Evolutionary conservation across 2,113 vertebrate species (phyloP).

Genomic region (Cnemophilus loriae): DNA sequence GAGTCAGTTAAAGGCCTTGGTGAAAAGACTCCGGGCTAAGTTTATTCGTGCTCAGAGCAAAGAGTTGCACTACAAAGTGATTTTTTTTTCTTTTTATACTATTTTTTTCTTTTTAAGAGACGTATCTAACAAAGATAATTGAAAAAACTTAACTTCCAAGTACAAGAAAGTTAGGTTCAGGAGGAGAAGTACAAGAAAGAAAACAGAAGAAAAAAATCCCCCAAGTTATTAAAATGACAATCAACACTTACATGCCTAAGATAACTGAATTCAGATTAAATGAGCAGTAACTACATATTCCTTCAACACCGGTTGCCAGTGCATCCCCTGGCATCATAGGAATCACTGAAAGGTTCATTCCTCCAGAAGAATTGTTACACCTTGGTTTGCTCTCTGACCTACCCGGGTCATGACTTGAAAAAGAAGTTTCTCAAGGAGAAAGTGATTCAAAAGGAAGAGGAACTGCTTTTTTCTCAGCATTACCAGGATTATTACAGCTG

Average conservation of each 20-base stretch:
- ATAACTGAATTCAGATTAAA: background rate
- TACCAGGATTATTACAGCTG: background rate
- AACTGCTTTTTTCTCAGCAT: background rate
- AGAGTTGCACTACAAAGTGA: background rate
- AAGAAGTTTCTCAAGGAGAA: background rate
- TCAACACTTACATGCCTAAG: background rate
- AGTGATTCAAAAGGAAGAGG: background rate
- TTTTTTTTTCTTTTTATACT: background rate
- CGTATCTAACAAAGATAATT: background rate
- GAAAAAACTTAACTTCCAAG: background rate
- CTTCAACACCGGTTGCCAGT: background rate
- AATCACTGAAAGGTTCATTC: background rate
- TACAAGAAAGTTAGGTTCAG: background rate
- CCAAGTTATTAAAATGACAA: background rate
- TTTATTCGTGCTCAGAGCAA: rapidly evolving
- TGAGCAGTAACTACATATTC: background rate
- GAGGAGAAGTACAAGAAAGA: background rate
- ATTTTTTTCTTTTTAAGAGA: background rate
- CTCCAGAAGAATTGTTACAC: background rate
- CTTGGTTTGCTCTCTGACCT: background rate
- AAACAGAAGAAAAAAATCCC: background rate
- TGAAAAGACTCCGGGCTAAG: background rate
- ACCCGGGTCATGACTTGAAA: background rate
- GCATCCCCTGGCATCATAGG: background rate
- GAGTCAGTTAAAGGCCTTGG: background rate